Evolutionary conservation across 2,797 vertebrate species (phyloP).

Genomic region (Sylvilagus floridanus): DNA sequence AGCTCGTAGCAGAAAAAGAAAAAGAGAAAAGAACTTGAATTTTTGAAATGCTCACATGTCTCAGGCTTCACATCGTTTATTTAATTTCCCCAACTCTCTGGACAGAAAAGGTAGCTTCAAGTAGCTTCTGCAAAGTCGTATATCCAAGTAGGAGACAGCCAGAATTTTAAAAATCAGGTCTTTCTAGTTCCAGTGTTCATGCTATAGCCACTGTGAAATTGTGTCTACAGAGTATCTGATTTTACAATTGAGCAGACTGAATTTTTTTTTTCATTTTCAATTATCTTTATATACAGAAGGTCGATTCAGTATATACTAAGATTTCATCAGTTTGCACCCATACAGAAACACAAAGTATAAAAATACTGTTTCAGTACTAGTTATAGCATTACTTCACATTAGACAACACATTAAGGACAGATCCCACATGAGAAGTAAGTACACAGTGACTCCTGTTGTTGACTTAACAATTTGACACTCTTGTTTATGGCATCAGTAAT

Average conservation of each 20-base stretch:
- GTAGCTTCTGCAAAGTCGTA: neutral
- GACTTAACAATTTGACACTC: too few relatives aligned
- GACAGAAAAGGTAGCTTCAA: neutral
- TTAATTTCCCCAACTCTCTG: neutral
- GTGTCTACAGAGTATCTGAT: neutral
- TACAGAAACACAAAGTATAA: too few relatives aligned
- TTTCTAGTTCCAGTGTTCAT: neutral
- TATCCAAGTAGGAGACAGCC: neutral
- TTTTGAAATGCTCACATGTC: neutral
- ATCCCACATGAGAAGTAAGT: too few relatives aligned
- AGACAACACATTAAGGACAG: too few relatives aligned
- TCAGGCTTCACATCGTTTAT: neutral
- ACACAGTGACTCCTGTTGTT: too few relatives aligned
- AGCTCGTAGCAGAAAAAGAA: neutral
- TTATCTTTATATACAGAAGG: too few relatives aligned
- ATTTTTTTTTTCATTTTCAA: too few relatives aligned
- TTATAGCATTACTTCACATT: too few relatives aligned
- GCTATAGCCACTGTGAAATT: neutral
- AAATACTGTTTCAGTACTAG: too few relatives aligned
- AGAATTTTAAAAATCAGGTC: neutral
- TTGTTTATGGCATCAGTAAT: too few relatives aligned
- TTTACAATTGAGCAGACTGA: conserved; percentile 33
- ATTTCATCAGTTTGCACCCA: too few relatives aligned
- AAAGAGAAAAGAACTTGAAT: neutral
- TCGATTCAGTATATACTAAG: too few relatives aligned